phyloP scores from a whole-genome alignment of 2,113 vertebrate species.

The Lanius ludovicianus region DNA sequence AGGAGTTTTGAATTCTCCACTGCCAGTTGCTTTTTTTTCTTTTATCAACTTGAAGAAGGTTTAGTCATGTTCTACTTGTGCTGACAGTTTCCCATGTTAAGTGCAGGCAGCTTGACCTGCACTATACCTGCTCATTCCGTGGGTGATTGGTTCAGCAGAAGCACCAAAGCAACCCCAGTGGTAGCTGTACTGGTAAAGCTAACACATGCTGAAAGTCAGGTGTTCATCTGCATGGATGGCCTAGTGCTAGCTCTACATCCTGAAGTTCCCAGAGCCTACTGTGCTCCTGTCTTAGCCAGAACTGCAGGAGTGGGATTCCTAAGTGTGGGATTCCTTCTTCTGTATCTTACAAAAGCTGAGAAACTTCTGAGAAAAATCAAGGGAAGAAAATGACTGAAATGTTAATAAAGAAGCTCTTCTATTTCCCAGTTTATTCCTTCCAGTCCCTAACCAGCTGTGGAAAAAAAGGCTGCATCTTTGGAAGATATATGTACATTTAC shows the following conservation, averaged over 20 bases:
- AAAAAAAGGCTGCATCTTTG: not conserved
- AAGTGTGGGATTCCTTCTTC: not conserved
- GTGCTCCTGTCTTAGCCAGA: not conserved
- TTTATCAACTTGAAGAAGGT: not conserved
- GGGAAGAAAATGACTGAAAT: not conserved
- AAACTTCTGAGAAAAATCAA: not conserved
- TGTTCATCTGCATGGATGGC: not conserved
- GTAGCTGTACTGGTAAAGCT: not conserved
- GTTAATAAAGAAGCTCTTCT: not conserved
- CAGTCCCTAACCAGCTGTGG: not conserved
- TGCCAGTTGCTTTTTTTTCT: not conserved
- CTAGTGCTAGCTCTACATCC: not conserved
- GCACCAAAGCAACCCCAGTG: not conserved
- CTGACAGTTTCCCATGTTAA: not conserved
- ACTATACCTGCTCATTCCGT: accelerated
- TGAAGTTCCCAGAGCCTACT: not conserved
- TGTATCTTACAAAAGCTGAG: not conserved
- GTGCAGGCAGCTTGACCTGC: not conserved
- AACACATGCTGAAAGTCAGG: not conserved
- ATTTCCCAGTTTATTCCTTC: not conserved
- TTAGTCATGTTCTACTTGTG: not conserved
- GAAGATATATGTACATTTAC: not conserved
- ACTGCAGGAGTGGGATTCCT: not conserved
- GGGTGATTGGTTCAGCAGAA: not conserved
- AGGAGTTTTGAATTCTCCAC: not conserved